Conservation (phyloP, 2,888 invertebrate species). For the Arge pagana region DNA sequence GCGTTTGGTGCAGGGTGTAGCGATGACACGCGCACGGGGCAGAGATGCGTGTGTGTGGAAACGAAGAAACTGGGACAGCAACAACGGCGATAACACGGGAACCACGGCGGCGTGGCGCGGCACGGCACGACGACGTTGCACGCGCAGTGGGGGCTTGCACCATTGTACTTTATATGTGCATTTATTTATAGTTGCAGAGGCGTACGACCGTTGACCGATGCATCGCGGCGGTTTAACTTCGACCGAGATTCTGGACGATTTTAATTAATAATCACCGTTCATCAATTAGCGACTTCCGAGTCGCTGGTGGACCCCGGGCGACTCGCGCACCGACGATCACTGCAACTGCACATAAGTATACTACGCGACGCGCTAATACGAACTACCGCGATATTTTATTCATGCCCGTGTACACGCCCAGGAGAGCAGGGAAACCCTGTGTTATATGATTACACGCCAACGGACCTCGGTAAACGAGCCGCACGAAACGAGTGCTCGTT, state of each 20-base stretch:
- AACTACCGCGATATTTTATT: too few relatives aligned
- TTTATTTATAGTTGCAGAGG: constrained; percentile 6
- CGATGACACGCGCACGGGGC: constrained; percentile 29
- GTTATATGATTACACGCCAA: too few relatives aligned
- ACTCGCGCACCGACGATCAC: too few relatives aligned
- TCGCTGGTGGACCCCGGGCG: too few relatives aligned
- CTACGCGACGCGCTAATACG: too few relatives aligned
- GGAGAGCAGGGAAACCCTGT: too few relatives aligned
- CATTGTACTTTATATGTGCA: constrained; percentile 4
- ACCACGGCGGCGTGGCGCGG: background rate
- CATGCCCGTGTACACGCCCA: too few relatives aligned
- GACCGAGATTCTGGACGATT: constrained; percentile 10
- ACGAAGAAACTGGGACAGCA: constrained; percentile 53
- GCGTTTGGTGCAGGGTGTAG: constrained; percentile 25
- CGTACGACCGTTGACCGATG: background rate
- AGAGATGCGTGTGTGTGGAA: constrained; percentile 40
- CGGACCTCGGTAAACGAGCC: too few relatives aligned
- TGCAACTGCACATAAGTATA: too few relatives aligned
- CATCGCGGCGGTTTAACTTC: background rate
- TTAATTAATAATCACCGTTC: constrained; percentile 15
- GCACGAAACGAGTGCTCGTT: too few relatives aligned
- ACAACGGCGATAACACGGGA: constrained; percentile 47
- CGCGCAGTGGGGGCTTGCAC: background rate
- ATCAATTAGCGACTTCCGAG: constrained; percentile 18
- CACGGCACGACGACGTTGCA: background rate